A percentile compares a stretch with the other conserved stretches of the same genome.
Evolutionary conservation across 1,140 invertebrate genomes (phyloP).

Genomic region (Prorops nasuta): DNA sequence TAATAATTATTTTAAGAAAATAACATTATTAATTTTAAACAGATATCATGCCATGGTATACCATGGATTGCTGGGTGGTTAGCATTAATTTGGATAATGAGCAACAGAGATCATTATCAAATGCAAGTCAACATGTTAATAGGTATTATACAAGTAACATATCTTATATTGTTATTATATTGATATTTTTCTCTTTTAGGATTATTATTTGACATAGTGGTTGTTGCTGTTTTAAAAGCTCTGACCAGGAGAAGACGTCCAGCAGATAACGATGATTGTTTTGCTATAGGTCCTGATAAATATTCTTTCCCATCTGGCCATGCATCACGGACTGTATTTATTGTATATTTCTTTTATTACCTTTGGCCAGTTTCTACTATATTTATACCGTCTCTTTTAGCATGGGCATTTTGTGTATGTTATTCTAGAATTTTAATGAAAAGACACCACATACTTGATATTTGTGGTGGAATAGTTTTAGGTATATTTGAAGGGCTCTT

Average conservation of each 20-base stretch:
- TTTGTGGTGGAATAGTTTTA: constrained; percentile 71
- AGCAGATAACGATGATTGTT: constrained; percentile 64
- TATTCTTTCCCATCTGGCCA: constrained; percentile 97
- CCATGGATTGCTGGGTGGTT: constrained; percentile 76
- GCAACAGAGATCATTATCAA: constrained; percentile 66
- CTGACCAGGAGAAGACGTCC: constrained; percentile 75
- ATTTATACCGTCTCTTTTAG: constrained; percentile 63
- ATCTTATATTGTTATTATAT: constrained; percentile 7
- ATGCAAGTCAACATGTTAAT: constrained; percentile 82
- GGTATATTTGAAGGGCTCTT: constrained; percentile 74
- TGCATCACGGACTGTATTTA: constrained; percentile 78
- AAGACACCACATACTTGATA: constrained; percentile 86
- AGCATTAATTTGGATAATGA: constrained; percentile 71
- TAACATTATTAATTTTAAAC: constrained; percentile 29
- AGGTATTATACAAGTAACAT: constrained; percentile 61
- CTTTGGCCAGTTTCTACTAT: constrained; percentile 64
- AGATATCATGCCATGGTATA: constrained; percentile 89
- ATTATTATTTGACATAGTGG: constrained; percentile 81
- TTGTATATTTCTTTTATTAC: constrained; percentile 70
- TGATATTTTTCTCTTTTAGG: constrained; percentile 54
- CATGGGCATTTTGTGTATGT: constrained; percentile 75
- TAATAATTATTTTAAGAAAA: constrained; percentile 2
- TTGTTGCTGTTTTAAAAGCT: constrained; percentile 81
- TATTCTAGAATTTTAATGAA: constrained; percentile 78
- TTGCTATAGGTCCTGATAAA: constrained; percentile 72